phyloP scores from a whole-genome alignment of 2,797 vertebrate genomes.

The Calcarius lapponicus region DNA sequence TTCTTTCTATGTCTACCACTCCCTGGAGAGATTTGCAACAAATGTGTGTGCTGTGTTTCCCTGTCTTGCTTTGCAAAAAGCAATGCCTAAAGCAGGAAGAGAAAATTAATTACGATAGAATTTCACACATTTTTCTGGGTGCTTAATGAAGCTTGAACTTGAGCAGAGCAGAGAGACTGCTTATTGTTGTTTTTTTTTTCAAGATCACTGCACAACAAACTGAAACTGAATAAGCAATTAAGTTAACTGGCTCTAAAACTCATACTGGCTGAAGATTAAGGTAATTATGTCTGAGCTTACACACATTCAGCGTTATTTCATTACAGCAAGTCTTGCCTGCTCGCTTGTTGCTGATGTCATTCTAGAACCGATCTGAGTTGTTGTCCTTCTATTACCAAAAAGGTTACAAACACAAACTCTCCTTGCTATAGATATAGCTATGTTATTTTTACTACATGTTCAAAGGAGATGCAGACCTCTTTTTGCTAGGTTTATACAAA shows the following conservation, averaged over 20 bases:
- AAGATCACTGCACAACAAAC: constrained; percentile 63
- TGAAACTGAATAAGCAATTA: constrained; percentile 60
- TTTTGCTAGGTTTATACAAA: not conserved
- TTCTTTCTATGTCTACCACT: not conserved
- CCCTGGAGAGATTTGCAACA: not conserved
- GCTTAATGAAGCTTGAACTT: constrained; percentile 57
- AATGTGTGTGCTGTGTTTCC: not conserved
- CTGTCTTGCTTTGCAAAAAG: not conserved
- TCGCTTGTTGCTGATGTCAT: constrained; percentile 16
- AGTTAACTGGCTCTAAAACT: constrained; percentile 59
- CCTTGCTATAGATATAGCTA: not conserved
- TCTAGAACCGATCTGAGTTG: constrained; percentile 11
- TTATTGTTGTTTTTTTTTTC: constrained; percentile 50
- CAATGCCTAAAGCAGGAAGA: not conserved
- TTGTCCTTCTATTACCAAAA: not conserved
- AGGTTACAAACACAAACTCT: constrained; percentile 12
- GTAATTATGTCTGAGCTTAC: constrained; percentile 37
- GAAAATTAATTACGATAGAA: constrained; percentile 28
- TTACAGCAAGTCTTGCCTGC: not conserved
- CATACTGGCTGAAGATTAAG: constrained; percentile 54
- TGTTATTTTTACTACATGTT: not conserved
- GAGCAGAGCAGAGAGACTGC: constrained; percentile 10
- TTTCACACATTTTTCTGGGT: constrained; percentile 45
- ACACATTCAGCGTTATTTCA: constrained; percentile 15
- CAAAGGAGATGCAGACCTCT: not conserved